phyloP scores from a whole-genome alignment of 2,113 vertebrate genomes.

The Ictalurus punctatus region DNA sequence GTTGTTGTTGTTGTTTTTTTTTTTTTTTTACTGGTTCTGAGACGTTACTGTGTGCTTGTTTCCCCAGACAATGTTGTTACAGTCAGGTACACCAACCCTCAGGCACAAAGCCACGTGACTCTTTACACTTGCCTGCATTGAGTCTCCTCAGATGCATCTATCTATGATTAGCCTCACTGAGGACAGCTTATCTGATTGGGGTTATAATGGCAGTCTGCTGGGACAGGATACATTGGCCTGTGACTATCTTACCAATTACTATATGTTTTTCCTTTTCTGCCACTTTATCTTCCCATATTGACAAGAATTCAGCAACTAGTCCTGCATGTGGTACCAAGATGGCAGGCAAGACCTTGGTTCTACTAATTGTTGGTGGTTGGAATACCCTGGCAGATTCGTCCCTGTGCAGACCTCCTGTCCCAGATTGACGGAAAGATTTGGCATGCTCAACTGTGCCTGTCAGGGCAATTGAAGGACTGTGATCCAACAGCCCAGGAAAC shows the following conservation, averaged over 20 bases:
- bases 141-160: not conserved
- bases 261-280: not conserved
- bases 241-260: not conserved
- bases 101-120: not conserved
- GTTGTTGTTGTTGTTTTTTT: too few relatives aligned
- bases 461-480: not conserved
- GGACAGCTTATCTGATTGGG: not conserved
- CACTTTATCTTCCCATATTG: not conserved
- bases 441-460: not conserved
- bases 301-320: not conserved
- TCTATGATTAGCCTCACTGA: not conserved
- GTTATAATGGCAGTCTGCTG: not conserved
- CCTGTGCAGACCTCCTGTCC: too few relatives aligned
- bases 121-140: too few relatives aligned
- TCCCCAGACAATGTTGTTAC: not conserved
- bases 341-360: too few relatives aligned
- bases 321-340: not conserved
- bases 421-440: too few relatives aligned
- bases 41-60: too few relatives aligned
- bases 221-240: not conserved
- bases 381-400: too few relatives aligned
- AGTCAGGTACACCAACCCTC: not conserved
- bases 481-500: not conserved
- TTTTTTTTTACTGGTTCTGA: too few relatives aligned
- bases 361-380: too few relatives aligned